A percentile compares a stretch with the other conserved stretches of the same genome.
These are phyloP conservation scores for Megalurothrips usitatus DNA, from an alignment of 2,888 invertebrate species.

Conservation along the genomic window DNA sequence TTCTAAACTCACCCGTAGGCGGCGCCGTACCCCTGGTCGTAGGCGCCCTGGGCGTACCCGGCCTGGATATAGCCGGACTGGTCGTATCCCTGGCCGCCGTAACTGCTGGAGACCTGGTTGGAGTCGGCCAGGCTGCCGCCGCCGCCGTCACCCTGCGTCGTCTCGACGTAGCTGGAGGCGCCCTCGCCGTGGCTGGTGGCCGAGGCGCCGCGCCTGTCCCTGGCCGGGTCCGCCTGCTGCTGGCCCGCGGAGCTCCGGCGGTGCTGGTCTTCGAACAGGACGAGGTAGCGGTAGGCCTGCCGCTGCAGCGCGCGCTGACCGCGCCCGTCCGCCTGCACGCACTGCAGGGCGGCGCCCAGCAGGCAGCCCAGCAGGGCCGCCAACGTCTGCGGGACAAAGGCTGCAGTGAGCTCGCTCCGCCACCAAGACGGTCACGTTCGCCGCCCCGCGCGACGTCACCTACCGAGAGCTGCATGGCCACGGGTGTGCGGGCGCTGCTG, in stretches of 20 bases:
- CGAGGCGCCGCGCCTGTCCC: background rate
- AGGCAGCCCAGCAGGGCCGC: background rate
- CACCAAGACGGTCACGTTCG: too few relatives aligned
- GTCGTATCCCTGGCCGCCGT: constrained; percentile 36
- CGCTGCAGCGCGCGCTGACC: background rate
- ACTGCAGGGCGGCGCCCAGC: background rate
- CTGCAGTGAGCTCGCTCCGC: background rate
- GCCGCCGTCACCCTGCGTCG: background rate
- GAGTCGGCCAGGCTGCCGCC: background rate
- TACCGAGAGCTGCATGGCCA: background rate
- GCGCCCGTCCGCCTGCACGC: background rate
- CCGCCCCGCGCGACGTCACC: background rate
- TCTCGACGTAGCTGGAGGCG: background rate
- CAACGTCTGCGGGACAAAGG: background rate
- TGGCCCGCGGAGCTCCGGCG: background rate
- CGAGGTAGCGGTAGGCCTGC: background rate
- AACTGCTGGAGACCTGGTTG: background rate
- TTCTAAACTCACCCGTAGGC: constrained; percentile 20
- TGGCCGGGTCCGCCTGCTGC: background rate
- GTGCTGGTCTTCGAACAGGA: background rate
- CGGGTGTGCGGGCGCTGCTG: background rate
- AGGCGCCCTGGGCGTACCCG: constrained; percentile 56
- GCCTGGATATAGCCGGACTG: constrained; percentile 70
- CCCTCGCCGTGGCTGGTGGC: background rate
- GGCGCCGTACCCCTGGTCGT: constrained; percentile 20